Percentiles rank a stretch among this genome's conserved stretches.
These are phyloP conservation scores for Tupaia chinensis DNA, from an alignment of 2,113 vertebrate species.

Conservation along the genomic window DNA sequence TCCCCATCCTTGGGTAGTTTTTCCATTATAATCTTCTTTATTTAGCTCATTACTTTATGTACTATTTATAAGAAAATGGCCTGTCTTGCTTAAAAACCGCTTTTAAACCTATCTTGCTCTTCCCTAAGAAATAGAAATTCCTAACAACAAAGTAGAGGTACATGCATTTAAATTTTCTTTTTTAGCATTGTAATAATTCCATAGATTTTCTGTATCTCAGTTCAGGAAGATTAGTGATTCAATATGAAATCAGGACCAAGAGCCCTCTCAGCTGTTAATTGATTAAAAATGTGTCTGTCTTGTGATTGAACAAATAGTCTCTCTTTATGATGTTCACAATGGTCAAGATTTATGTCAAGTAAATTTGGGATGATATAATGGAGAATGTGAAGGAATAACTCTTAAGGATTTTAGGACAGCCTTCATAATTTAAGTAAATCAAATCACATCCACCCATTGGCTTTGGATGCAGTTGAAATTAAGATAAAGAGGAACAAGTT, in stretches of 20 bases:
- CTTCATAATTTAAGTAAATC: conserved; percentile 42
- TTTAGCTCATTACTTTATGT: background rate
- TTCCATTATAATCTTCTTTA: background rate
- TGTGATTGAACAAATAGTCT: background rate
- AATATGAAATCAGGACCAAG: background rate
- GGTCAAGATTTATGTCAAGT: conserved; percentile 32
- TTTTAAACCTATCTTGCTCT: background rate
- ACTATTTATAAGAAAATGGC: background rate
- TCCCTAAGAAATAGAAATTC: background rate
- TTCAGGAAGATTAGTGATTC: background rate
- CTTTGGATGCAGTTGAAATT: background rate
- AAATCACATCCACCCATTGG: background rate
- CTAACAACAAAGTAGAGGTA: background rate
- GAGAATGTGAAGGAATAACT: background rate
- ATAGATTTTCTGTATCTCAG: background rate
- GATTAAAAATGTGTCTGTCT: background rate
- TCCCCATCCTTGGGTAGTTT: background rate
- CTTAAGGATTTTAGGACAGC: background rate
- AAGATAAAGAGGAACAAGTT: background rate
- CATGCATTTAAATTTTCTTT: background rate
- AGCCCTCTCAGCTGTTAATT: background rate
- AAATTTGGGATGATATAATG: background rate
- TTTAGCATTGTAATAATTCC: background rate
- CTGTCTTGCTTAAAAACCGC: background rate
- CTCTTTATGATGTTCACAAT: background rate